Conservation (phyloP, 2,888 invertebrate genomes). For the Diarsia brunnea region DNA sequence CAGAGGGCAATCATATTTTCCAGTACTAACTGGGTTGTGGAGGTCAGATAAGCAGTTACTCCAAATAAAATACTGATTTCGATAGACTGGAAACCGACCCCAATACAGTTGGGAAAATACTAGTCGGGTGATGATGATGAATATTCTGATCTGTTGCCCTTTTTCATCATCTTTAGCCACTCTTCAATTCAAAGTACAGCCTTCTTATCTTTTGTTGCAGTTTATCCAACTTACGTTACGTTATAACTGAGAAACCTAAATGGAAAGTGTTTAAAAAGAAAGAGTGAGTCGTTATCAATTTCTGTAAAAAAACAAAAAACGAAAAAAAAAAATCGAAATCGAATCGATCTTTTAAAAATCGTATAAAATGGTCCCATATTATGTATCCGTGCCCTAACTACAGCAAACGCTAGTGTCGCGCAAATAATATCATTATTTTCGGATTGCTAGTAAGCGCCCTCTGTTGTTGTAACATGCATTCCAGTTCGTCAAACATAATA, state of each 20-base stretch:
- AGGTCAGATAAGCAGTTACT: too few relatives aligned
- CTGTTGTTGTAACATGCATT: too few relatives aligned
- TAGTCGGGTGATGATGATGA: too few relatives aligned
- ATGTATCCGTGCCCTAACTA: neutral
- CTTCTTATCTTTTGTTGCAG: slow-evolving; percentile 72
- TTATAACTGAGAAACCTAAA: slow-evolving; percentile 82
- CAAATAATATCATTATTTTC: neutral
- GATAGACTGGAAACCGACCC: too few relatives aligned
- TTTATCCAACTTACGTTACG: slow-evolving; percentile 82
- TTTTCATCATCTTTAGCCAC: neutral
- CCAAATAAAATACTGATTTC: too few relatives aligned
- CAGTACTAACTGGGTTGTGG: too few relatives aligned
- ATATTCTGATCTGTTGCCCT: neutral
- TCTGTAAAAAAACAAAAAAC: too few relatives aligned
- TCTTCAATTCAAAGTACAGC: neutral
- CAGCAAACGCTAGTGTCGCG: neutral
- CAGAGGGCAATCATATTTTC: too few relatives aligned
- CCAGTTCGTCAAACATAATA: neutral
- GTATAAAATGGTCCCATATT: too few relatives aligned
- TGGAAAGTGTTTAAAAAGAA: slow-evolving; percentile 84
- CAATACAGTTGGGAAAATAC: too few relatives aligned
- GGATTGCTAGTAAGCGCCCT: neutral
- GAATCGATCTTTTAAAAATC: too few relatives aligned
- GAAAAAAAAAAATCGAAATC: too few relatives aligned
- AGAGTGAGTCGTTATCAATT: slow-evolving; percentile 75